Evolutionary conservation across 2,797 vertebrate genomes (phyloP).

Genomic region (Onychomys arenicola): DNA sequence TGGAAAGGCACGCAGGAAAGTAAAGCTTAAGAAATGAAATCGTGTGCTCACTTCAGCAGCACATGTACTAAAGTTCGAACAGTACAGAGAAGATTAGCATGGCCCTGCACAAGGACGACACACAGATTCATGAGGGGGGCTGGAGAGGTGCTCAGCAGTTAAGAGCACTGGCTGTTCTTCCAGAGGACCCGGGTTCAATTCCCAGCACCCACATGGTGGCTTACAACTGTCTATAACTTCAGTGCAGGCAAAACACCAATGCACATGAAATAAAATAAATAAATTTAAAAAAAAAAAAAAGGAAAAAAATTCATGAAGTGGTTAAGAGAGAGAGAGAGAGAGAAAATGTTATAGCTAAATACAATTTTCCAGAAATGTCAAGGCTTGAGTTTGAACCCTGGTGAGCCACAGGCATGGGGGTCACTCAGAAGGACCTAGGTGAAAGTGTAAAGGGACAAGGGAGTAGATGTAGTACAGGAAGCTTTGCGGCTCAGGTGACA

Average conservation of each 20-base stretch:
- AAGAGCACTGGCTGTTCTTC: too few species aligned
- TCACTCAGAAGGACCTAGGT: neutral
- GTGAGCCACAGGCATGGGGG: neutral
- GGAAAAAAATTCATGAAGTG: neutral
- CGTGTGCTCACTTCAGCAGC: neutral
- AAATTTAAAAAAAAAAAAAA: too few species aligned
- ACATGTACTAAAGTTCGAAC: neutral
- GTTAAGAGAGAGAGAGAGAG: neutral
- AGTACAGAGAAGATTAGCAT: neutral
- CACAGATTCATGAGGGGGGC: too few species aligned
- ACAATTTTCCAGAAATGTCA: neutral
- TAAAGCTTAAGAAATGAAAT: neutral
- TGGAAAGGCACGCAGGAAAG: neutral
- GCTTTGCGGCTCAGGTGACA: slow-evolving; percentile 24
- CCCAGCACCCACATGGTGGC: too few species aligned
- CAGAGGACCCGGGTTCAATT: too few species aligned
- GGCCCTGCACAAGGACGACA: neutral
- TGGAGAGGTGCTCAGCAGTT: too few species aligned
- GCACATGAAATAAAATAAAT: too few species aligned
- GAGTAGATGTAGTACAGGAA: slow-evolving; percentile 11
- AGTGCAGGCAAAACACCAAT: too few species aligned
- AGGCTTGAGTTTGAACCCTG: neutral
- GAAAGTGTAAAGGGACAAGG: neutral
- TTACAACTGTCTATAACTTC: too few species aligned
- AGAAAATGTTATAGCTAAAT: neutral